Conservation (phyloP, 2,888 invertebrate species). For the Stegophylla sp. region DNA sequence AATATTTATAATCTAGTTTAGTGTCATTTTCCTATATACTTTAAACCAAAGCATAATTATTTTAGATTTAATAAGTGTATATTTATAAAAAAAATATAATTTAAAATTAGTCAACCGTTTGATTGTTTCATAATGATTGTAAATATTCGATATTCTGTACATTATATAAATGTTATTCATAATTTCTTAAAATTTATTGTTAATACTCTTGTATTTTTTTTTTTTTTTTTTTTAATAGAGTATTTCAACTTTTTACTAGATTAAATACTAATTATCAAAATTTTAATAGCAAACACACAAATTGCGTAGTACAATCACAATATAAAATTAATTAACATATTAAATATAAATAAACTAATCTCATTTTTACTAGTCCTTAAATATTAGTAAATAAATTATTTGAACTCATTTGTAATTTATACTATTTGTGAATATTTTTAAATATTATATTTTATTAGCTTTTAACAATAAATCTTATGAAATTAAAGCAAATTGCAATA, state of each 20-base stretch:
- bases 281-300: neutral
- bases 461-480: neutral
- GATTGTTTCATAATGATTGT: neutral
- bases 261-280: neutral
- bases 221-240: no score
- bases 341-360: neutral
- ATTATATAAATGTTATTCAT: neutral
- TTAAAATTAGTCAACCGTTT: neutral
- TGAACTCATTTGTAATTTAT: neutral
- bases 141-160: neutral
- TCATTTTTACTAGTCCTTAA: constrained; percentile 1
- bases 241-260: neutral
- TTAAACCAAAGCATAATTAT: constrained; percentile 25
- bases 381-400: constrained; percentile 7
- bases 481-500: neutral
- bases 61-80: constrained; percentile 19
- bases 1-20: constrained; percentile 5
- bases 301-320: constrained; percentile 27
- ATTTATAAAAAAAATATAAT: no score
- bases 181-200: neutral
- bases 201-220: constrained; percentile 4
- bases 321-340: neutral
- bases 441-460: neutral
- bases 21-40: constrained; percentile 12
- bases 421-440: neutral